Percentiles rank a stretch among this genome's conserved stretches.
These are phyloP conservation scores for Xerus inauris DNA, from an alignment of 2,113 vertebrate genomes.

Conservation along the genomic window DNA sequence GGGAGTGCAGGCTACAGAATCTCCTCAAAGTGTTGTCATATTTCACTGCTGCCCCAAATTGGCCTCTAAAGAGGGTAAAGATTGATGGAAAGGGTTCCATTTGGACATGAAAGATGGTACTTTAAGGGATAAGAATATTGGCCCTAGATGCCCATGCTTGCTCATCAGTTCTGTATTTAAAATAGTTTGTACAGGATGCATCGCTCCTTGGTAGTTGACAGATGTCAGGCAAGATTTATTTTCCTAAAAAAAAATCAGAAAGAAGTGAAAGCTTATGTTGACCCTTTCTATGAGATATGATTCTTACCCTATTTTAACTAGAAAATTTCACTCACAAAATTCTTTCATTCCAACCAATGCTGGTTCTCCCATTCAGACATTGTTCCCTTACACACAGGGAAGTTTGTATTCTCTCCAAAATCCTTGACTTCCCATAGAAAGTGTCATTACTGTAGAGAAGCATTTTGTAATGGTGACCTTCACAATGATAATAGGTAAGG, in stretches of 20 bases:
- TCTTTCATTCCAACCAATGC: neutral
- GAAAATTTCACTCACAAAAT: neutral
- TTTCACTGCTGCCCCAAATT: neutral
- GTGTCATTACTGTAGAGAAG: neutral
- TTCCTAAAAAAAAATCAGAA: neutral
- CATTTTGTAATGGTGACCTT: neutral
- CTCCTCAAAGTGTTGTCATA: neutral
- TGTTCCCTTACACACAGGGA: neutral
- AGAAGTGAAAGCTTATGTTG: neutral
- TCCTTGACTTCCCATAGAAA: neutral
- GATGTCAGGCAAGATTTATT: neutral
- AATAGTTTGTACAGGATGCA: neutral
- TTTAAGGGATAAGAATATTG: neutral
- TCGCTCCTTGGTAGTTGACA: neutral
- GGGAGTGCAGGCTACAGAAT: fast-evolving
- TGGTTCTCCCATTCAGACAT: neutral
- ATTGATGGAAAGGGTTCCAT: neutral
- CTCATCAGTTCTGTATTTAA: neutral
- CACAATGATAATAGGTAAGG: neutral
- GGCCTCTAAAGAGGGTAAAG: neutral
- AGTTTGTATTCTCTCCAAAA: neutral
- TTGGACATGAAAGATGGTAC: neutral
- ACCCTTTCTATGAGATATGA: neutral
- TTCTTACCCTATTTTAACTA: constrained; percentile 5
- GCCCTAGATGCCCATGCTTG: neutral